These are phyloP conservation scores for Fratercula arctica DNA, from an alignment of 2,797 vertebrate species.

Conservation along the genomic window DNA sequence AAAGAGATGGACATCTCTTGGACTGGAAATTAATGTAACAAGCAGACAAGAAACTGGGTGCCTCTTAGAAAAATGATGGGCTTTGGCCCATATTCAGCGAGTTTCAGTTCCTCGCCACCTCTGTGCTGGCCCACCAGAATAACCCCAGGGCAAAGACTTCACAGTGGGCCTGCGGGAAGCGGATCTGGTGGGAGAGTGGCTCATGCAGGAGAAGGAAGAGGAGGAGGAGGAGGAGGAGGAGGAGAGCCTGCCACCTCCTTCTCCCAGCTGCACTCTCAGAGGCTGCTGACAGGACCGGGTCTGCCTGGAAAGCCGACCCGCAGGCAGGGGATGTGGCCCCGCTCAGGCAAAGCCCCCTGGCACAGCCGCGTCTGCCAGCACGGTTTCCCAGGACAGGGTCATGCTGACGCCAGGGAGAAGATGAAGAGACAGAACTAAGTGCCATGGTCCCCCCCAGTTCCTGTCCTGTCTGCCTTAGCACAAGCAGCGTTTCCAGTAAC, in stretches of 20 bases:
- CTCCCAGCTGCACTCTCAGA: background rate
- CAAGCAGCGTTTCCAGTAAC: background rate
- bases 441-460: fast-evolving
- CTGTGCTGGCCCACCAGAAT: background rate
- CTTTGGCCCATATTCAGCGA: background rate
- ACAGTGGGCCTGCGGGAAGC: background rate
- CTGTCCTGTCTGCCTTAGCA: background rate
- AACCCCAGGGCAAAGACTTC: background rate
- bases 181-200: background rate
- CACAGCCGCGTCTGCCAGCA: fast-evolving
- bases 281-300: background rate
- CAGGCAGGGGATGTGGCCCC: background rate
- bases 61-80: background rate
- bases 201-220: background rate
- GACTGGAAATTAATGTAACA: background rate
- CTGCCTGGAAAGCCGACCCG: fast-evolving
- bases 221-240: background rate
- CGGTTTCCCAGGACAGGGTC: background rate
- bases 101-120: background rate
- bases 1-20: background rate
- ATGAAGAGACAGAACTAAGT: background rate
- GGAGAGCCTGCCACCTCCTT: background rate
- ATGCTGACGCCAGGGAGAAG: fast-evolving
- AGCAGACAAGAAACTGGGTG: background rate
- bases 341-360: background rate